A percentile compares a stretch with the other conserved stretches of the same genome.
These are phyloP conservation scores for Temnothorax rugatulus DNA, from an alignment of 2,888 invertebrate genomes.

Conservation along the genomic window DNA sequence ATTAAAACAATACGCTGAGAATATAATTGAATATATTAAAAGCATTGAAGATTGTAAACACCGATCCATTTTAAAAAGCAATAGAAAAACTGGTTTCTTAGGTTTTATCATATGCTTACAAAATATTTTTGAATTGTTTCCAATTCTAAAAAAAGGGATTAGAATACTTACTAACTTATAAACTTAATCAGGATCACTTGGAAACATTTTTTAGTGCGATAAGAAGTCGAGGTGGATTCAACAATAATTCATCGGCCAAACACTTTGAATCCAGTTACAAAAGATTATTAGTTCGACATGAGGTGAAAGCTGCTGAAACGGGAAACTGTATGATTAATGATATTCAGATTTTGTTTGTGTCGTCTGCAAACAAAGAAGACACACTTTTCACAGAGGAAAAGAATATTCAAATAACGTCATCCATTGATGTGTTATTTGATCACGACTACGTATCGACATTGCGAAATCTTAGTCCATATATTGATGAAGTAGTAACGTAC, in stretches of 20 bases:
- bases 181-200: conserved; percentile 28
- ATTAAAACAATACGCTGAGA: not conserved
- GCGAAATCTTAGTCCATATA: conserved; percentile 19
- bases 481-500: conserved; percentile 37
- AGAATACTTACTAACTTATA: conserved; percentile 10
- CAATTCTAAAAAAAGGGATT: not conserved
- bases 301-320: conserved; percentile 8
- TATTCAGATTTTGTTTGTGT: conserved; percentile 24
- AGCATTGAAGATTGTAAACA: not conserved
- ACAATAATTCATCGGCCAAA: conserved; percentile 11
- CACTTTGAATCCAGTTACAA: conserved; percentile 19
- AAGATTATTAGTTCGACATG: conserved; percentile 12
- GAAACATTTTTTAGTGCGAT: conserved; percentile 44
- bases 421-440: conserved; percentile 18
- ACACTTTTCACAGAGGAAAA: not conserved
- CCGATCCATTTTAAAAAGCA: not conserved
- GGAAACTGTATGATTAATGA: conserved; percentile 15
- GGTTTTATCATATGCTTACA: not conserved
- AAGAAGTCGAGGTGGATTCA: conserved; percentile 13
- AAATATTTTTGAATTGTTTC: conserved; percentile 35
- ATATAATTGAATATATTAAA: not conserved
- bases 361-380: not conserved
- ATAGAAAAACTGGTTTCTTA: conserved; percentile 29
- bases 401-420: not conserved
- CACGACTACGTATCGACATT: conserved; percentile 15